Evolutionary conservation across 2,888 invertebrate genomes (phyloP).

Genomic region (Amitus sp.): DNA sequence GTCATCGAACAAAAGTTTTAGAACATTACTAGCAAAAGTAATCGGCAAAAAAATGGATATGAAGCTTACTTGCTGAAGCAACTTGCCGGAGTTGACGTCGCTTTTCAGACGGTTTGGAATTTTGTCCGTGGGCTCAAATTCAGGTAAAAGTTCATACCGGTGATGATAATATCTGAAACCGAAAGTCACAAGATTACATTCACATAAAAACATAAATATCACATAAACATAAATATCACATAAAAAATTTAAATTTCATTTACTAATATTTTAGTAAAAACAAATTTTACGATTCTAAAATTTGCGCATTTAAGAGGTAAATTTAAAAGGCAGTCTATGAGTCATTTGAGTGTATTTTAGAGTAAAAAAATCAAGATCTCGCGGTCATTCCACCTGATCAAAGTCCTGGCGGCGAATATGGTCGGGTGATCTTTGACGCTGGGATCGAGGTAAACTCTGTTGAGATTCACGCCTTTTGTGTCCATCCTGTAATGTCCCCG

Average conservation of each 20-base stretch:
- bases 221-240: no score
- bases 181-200: background rate
- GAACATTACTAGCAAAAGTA: background rate
- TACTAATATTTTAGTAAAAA: no score
- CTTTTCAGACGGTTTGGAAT: constrained; percentile 28
- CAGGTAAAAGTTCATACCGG: constrained; percentile 73
- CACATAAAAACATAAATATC: background rate
- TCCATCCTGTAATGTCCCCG: constrained; percentile 89
- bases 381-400: constrained; percentile 69
- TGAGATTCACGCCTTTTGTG: constrained; percentile 87
- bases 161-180: constrained; percentile 74
- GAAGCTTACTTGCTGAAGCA: constrained; percentile 54
- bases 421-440: constrained; percentile 80
- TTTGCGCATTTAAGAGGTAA: no score
- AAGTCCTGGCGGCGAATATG: constrained; percentile 83
- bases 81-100: constrained; percentile 44
- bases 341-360: no score
- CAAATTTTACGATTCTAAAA: no score
- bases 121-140: constrained; percentile 43
- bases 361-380: background rate
- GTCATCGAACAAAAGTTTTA: background rate
- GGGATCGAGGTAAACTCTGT: constrained; percentile 86
- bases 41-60: background rate
- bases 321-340: no score
- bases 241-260: no score